A percentile compares a stretch with the other conserved stretches of the same genome.
Conservation (phyloP, 2,113 vertebrate genomes). For the Gopherus evgoodei region DNA sequence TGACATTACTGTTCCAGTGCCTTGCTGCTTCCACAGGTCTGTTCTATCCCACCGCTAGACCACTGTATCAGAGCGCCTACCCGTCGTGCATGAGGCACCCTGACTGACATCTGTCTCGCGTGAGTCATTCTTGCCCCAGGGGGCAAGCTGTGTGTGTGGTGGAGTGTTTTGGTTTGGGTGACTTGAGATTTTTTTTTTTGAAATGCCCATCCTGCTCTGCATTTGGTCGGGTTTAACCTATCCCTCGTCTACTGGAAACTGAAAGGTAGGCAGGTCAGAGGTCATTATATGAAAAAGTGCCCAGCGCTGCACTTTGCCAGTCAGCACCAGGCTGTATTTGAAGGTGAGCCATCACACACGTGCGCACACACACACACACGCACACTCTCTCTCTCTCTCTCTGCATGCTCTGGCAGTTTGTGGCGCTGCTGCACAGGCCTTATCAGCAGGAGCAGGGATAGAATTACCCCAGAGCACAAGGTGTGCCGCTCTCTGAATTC, state of each 20-base stretch:
- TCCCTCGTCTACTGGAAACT: neutral
- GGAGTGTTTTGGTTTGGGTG: neutral
- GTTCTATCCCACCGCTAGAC: too few relatives aligned
- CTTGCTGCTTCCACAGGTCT: neutral
- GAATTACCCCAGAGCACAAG: neutral
- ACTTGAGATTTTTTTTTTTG: neutral
- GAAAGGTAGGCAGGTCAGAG: neutral
- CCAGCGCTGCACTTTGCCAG: neutral
- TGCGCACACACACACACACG: too few relatives aligned
- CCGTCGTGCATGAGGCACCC: too few relatives aligned
- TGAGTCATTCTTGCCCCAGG: too few relatives aligned
- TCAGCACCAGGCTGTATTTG: neutral
- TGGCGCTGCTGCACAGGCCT: neutral
- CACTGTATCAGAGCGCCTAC: neutral
- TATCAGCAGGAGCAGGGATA: constrained; percentile 1
- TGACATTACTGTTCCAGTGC: neutral
- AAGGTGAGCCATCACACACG: neutral
- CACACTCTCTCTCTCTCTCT: neutral
- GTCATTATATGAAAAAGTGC: neutral
- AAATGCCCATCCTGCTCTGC: neutral
- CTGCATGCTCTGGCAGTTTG: neutral
- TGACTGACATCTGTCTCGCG: neutral
- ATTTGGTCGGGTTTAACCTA: neutral
- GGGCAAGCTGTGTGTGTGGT: too few relatives aligned
- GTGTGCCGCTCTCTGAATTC: neutral